Percentiles rank a stretch among this genome's conserved stretches.
Conservation (phyloP, 2,888 invertebrate species). For the Neelides folsomi region DNA sequence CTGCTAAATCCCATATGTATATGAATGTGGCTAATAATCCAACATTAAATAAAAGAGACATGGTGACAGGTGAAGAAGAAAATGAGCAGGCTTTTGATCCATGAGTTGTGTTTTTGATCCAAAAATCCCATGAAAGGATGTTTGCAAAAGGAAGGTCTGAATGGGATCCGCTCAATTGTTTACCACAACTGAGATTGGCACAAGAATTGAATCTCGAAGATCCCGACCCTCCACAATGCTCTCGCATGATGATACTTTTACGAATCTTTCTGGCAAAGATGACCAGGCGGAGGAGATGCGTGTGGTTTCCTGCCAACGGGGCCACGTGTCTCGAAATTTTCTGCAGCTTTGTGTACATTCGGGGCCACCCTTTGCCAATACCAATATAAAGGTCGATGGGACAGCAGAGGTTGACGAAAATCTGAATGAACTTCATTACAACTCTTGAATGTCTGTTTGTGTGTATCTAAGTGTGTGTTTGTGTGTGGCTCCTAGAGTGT, state of each 20-base stretch:
- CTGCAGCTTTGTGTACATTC: too few species aligned
- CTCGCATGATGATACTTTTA: constrained; percentile 7
- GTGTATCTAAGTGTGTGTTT: constrained; percentile 1
- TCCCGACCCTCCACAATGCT: constrained; percentile 18
- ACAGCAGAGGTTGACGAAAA: constrained; percentile 13
- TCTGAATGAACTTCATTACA: constrained; percentile 17
- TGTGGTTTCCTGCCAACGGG: constrained; percentile 18
- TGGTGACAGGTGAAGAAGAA: too few species aligned
- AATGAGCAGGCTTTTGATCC: too few species aligned
- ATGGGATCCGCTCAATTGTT: too few species aligned
- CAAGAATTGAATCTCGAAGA: constrained; percentile 14
- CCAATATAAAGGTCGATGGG: constrained; percentile 22
- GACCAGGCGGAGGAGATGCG: constrained; percentile 15
- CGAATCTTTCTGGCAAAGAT: constrained; percentile 17
- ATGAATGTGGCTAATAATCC: too few species aligned
- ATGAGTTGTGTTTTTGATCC: too few species aligned
- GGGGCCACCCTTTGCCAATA: constrained; percentile 17
- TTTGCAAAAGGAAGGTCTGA: too few species aligned
- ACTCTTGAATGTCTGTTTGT: constrained; percentile 4
- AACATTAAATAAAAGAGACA: too few species aligned
- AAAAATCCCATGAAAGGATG: too few species aligned
- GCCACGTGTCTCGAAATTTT: constrained; percentile 12
- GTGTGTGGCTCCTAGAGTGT: constrained; percentile 7
- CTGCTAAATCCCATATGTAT: too few species aligned
- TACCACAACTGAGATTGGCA: constrained; percentile 8